Conservation (phyloP, 2,888 invertebrate species). For the Eubasilissa splendida region DNA sequence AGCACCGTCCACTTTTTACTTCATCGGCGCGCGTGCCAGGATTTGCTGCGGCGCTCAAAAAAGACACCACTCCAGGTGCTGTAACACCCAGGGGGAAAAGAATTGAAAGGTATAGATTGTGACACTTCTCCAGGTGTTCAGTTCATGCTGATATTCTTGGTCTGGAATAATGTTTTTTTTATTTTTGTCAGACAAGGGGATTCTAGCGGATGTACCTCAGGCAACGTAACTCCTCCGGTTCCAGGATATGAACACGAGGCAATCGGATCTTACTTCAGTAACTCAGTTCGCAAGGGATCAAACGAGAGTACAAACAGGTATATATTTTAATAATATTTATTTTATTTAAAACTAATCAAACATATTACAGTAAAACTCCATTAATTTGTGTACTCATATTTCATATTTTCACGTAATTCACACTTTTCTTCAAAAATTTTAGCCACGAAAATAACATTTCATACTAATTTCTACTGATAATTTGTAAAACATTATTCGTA, state of each 20-base stretch:
- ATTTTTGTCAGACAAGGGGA: constrained; percentile 46
- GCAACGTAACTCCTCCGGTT: constrained; percentile 54
- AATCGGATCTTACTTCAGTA: constrained; percentile 56
- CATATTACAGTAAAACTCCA: too few species aligned
- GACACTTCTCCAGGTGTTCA: neutral
- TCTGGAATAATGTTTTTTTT: neutral
- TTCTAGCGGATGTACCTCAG: constrained; percentile 47
- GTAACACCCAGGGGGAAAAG: constrained; percentile 48
- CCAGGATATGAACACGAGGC: constrained; percentile 57
- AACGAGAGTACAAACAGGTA: neutral
- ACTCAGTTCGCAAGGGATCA: constrained; percentile 39
- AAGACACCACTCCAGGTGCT: constrained; percentile 63
- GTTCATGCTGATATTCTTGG: too few species aligned
- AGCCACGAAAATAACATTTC: too few species aligned
- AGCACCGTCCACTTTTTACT: constrained; percentile 73
- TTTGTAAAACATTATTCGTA: too few species aligned
- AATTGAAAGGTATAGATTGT: constrained; percentile 22
- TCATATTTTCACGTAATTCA: too few species aligned
- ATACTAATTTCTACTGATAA: too few species aligned
- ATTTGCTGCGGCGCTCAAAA: constrained; percentile 74
- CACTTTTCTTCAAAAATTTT: too few species aligned
- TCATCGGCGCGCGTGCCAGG: constrained; percentile 70
- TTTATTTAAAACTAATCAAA: neutral
- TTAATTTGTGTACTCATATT: too few species aligned
- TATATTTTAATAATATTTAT: neutral